Evolutionary conservation across 2,797 vertebrate species (phyloP).

Genomic region (Coilia nasus): DNA sequence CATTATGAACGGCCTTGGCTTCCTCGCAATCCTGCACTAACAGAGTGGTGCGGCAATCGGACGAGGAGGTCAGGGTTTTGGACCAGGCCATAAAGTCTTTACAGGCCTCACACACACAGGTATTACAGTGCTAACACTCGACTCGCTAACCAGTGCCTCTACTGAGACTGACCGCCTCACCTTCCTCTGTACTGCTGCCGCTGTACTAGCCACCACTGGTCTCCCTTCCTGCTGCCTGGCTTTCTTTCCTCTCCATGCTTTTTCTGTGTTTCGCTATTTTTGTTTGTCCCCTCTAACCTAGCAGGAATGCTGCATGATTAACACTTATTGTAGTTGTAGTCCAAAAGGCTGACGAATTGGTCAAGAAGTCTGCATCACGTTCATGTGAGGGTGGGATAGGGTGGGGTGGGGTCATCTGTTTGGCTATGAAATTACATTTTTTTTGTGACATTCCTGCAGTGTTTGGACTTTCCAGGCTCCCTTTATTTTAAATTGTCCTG

Average conservation of each 20-base stretch:
- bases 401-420: not conserved
- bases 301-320: constrained; percentile 63
- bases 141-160: constrained; percentile 36
- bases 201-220: not conserved
- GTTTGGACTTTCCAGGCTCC: constrained; percentile 67
- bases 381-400: not conserved
- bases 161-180: constrained; percentile 55
- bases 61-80: constrained; percentile 92
- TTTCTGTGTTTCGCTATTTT: constrained; percentile 24
- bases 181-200: constrained; percentile 22
- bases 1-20: constrained; percentile 90
- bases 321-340: not conserved
- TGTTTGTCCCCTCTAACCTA: constrained; percentile 60
- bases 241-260: constrained; percentile 39
- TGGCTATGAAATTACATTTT: constrained; percentile 10
- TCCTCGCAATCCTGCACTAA: constrained; percentile 83
- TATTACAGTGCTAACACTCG: constrained; percentile 73
- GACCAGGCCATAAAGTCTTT: constrained; percentile 97
- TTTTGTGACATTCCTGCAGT: constrained; percentile 67
- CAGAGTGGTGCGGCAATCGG: constrained; percentile 86
- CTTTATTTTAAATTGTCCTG: not conserved
- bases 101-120: constrained; percentile 88
- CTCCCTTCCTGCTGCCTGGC: constrained; percentile 13
- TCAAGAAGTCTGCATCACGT: not conserved
- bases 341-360: not conserved